Evolutionary conservation across 2,888 invertebrate genomes (phyloP), one percentile per base, ranked within the genome.

Genomic region (Mantis religiosa): DNA sequence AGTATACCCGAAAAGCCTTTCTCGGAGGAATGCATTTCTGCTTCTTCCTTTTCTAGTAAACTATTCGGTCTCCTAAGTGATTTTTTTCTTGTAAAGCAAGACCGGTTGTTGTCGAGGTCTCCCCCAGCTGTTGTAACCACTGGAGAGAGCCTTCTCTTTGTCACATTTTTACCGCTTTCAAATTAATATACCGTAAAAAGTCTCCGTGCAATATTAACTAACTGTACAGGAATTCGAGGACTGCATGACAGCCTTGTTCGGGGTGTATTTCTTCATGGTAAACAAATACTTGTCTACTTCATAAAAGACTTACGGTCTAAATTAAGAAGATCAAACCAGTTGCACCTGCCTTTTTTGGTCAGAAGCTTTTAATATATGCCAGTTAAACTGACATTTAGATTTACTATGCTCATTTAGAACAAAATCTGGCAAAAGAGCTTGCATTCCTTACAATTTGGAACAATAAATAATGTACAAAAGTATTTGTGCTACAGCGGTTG

Each of bases 1-100:
- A 12, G 27, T 85, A 20, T 86, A 86, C 30, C 87, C 87, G 87
- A 87, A 87, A 87, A 87, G 34, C 87, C 85, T 87, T 34, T 87
- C 34, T 28, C 82, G 15, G 34, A 82, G 82, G 87, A 87, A 87
- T 87, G 87, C 30, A 28, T 28, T 20, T 28, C 54, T 71, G 20
- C 54, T 71, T 71, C 54, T 71, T 71, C 54, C 54, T 71, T 71
- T 71, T 71, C 54, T 71, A 71, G 20, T 20, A 3, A 71, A 71
- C 54, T 71, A 71, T 71, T 71, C 54, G 54, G 54, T 71, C 54
- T 71, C 54, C 54, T 71, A 71, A 71, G 54, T 71, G 54, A 71
- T 71, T 71, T 71, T 71, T 71, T 71, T 71, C 85, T 85, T 85
- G 25, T 15, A 85, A 85, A 85, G n/a, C 41, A 27, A 34, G 85